phyloP scores from a whole-genome alignment of 2,113 vertebrate genomes.

The Apodemus speciosus region DNA sequence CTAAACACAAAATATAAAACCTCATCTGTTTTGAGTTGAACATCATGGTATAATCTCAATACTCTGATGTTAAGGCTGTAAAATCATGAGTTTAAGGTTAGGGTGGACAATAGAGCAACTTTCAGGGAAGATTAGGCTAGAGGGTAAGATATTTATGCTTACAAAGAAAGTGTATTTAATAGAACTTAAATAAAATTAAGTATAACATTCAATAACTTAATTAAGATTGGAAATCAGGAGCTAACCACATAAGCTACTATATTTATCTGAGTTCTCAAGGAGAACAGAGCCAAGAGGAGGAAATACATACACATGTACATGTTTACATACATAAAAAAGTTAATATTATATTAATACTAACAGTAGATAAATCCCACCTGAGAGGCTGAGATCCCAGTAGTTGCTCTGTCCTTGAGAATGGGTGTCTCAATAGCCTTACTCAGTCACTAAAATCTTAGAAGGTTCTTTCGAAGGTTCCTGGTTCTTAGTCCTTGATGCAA shows the following conservation, averaged over 20 bases:
- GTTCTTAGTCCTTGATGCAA: not conserved
- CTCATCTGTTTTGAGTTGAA: not conserved
- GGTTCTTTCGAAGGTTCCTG: too few relatives aligned
- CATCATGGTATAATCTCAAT: not conserved
- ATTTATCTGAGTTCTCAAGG: not conserved
- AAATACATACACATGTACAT: not conserved
- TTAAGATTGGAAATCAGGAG: not conserved
- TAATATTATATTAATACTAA: not conserved
- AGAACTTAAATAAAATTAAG: not conserved
- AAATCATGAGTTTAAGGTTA: not conserved
- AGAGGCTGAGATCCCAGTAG: not conserved
- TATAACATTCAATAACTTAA: not conserved
- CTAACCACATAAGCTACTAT: not conserved
- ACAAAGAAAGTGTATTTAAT: not conserved
- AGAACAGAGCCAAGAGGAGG: not conserved
- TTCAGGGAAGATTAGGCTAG: not conserved
- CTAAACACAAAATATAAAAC: not conserved
- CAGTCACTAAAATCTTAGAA: not conserved
- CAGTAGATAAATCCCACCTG: not conserved
- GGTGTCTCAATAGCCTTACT: not conserved
- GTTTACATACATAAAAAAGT: not conserved
- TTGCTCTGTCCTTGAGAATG: not conserved
- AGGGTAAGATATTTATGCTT: not conserved
- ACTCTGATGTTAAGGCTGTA: not conserved
- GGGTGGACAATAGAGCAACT: not conserved